Percentiles rank a stretch among this genome's conserved stretches.
Conservation (phyloP, 2,888 invertebrate genomes). For the Amphimallon solstitiale region DNA sequence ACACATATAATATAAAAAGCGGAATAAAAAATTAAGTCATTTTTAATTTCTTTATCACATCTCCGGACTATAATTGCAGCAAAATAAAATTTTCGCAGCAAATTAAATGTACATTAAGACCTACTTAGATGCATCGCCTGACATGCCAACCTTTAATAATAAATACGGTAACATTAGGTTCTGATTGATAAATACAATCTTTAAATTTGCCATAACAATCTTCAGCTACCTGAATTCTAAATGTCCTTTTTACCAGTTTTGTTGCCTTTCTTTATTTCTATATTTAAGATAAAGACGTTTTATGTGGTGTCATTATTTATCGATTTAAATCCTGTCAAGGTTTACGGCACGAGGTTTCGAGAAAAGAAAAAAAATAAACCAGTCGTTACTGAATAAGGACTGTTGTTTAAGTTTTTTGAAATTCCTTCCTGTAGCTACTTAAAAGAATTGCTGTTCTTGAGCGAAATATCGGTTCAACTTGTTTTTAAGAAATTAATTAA, state of each 20-base stretch:
- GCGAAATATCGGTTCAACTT: neutral
- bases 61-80: too few relatives aligned
- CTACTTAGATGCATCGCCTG: neutral
- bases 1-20: too few relatives aligned
- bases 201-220: too few relatives aligned
- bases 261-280: neutral
- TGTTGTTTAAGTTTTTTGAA: constrained; percentile 3
- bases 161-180: neutral
- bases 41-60: too few relatives aligned
- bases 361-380: constrained; percentile 9
- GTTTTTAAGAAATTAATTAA: neutral
- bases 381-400: neutral
- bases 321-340: constrained; percentile 22
- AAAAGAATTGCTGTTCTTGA: neutral
- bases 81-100: neutral
- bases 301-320: constrained; percentile 22
- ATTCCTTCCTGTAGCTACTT: neutral
- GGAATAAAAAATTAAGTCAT: too few relatives aligned
- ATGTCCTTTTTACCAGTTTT: neutral
- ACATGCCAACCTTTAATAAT: neutral
- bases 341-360: neutral
- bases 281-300: constrained; percentile 21
- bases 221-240: constrained; percentile 18
- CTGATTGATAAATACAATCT: constrained; percentile 11
- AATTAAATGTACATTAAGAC: constrained; percentile 12